Conservation (phyloP, 2,797 vertebrate species). For the Rhabdophis nuchalis region DNA sequence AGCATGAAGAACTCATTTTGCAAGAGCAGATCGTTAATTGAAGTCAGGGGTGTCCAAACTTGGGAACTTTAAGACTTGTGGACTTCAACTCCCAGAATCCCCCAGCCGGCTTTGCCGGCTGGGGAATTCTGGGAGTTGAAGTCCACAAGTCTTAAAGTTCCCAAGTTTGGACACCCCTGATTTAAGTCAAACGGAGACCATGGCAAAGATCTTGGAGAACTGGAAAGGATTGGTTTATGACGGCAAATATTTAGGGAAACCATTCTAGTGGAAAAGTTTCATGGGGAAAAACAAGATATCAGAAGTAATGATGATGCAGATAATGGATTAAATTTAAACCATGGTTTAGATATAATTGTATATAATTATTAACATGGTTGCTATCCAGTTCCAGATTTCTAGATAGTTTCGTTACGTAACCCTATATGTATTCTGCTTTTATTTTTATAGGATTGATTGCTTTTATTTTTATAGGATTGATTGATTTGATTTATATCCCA, state of each 20-base stretch:
- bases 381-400: neutral
- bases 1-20: too few species aligned
- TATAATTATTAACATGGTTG: neutral
- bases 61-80: too few species aligned
- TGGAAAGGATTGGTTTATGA: neutral
- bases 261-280: neutral
- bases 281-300: neutral
- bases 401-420: neutral
- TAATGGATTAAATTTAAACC: neutral
- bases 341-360: neutral
- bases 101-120: too few species aligned
- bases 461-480: neutral
- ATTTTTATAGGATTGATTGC: neutral
- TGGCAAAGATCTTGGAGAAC: too few species aligned
- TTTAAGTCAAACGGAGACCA: too few species aligned
- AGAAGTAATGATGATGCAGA: neutral
- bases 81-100: too few species aligned
- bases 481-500: neutral
- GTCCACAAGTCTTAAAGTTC: too few species aligned
- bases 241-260: neutral
- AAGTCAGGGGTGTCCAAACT: too few species aligned
- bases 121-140: too few species aligned
- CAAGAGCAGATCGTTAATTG: too few species aligned
- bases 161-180: too few species aligned
- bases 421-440: neutral